These are phyloP conservation scores for Eupithecia subfuscata DNA, from an alignment of 2,888 invertebrate species.

Conservation along the genomic window DNA sequence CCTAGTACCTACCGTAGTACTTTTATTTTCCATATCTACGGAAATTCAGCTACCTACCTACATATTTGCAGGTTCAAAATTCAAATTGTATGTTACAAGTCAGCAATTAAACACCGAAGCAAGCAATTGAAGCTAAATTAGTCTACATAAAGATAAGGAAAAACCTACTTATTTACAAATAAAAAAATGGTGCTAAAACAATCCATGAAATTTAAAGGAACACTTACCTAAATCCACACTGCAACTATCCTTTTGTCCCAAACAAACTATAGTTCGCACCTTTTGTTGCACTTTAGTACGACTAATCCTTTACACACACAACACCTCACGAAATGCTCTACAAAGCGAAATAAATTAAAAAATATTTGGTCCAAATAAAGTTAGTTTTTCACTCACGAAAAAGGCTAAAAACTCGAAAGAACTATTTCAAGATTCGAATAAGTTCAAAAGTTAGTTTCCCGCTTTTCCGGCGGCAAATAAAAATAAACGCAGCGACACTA, in stretches of 20 bases:
- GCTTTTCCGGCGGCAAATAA: conserved; percentile 56
- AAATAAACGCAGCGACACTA: conserved; percentile 39
- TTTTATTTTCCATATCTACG: too few species aligned
- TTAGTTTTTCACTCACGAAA: conserved; percentile 16
- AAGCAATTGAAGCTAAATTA: not conserved
- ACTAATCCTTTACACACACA: conserved; percentile 58
- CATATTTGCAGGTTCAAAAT: too few species aligned
- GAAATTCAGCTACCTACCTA: too few species aligned
- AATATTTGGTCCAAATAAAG: conserved; percentile 30
- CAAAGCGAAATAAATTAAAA: conserved; percentile 18
- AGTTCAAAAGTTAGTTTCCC: conserved; percentile 61
- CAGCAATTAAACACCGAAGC: not conserved
- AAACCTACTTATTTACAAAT: not conserved
- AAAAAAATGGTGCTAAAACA: not conserved
- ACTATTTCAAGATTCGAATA: conserved; percentile 29
- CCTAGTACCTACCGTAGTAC: too few species aligned
- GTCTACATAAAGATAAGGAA: not conserved
- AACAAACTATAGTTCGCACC: conserved; percentile 51
- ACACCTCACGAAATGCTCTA: conserved; percentile 51
- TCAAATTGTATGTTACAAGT: not conserved
- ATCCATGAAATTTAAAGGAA: not conserved
- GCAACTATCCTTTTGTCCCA: conserved; percentile 47
- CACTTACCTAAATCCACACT: conserved; percentile 44
- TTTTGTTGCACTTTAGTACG: conserved; percentile 51
- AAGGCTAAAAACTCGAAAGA: not conserved